Evolutionary conservation across 2,888 invertebrate species (phyloP), one percentile per base, ranked within the genome.

Genomic region (Automeris io): DNA sequence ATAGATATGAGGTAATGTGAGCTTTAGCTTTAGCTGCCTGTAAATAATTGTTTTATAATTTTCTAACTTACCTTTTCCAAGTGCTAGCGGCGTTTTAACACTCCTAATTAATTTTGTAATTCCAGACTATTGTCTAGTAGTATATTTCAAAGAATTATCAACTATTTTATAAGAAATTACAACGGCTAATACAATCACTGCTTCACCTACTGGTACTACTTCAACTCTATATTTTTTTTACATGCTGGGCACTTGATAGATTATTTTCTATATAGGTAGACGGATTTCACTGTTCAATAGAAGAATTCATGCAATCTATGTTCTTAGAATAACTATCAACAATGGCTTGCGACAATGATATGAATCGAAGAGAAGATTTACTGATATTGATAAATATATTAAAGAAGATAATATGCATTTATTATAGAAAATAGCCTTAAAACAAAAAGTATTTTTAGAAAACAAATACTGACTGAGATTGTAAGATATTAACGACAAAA

Each of bases 301-400:
- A 54, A 54, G 37, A 38, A 51, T 33, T 49, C 64, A 64, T 64
- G 64, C 64, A 64, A 54, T 46, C 51, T 53, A 55, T 50, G 32
- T 43, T 47, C 47, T 40, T 43, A 41, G 42, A 11, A 41, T 12
- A 19, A 35, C 22, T 16, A 16, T 16, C 8, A 6, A 13, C 7
- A 13, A 13, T 8, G 13, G 12, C 11, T 2, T 32, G 13, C 9
- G 8, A 13, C 9, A 5, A 6, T 25, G 12, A 25, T 3, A 25
- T 12, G 25, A 25, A 25, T 25, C 5, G 12, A 5, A 25, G 6
- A 26, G 6, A 26, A 26, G 12, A 13, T 7, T 13, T 1, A 26
- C 12, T 7, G 13, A 26, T 13, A 13, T n/a, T n/a, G n/a, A n/a
- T n/a, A n/a, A n/a, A n/a, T n/a, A n/a, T n/a, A n/a, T n/a, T n/a